Evolutionary conservation across 2,888 invertebrate genomes (phyloP).

Genomic region (Gortyna flavago): DNA sequence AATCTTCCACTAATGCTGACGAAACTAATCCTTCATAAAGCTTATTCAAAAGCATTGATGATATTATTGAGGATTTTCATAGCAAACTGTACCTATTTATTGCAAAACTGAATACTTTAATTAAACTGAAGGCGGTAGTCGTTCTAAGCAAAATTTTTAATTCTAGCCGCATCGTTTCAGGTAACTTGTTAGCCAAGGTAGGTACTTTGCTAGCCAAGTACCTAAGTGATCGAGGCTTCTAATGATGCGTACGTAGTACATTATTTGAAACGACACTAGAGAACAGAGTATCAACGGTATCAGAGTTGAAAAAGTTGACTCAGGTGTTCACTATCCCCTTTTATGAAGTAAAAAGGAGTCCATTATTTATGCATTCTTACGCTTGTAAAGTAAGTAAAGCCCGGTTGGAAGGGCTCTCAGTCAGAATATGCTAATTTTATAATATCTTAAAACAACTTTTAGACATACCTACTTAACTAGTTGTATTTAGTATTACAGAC

Average conservation of each 20-base stretch:
- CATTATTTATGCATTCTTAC: constrained; percentile 42
- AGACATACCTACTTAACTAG: background rate
- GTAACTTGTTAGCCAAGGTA: too few relatives aligned
- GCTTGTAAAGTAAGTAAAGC: constrained; percentile 18
- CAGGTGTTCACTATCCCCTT: constrained; percentile 21
- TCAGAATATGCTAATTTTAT: constrained; percentile 32
- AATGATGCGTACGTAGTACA: background rate
- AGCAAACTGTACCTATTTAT: background rate
- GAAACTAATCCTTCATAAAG: background rate
- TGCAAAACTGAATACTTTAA: constrained; percentile 2
- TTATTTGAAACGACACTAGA: background rate
- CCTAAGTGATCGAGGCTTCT: constrained; percentile 13
- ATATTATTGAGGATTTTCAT: background rate
- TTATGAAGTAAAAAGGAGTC: constrained; percentile 2
- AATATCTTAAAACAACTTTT: background rate
- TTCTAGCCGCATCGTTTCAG: background rate
- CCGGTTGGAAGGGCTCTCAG: constrained; percentile 12
- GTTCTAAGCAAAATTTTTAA: background rate
- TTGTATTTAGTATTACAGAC: background rate
- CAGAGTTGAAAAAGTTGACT: constrained; percentile 14
- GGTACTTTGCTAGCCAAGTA: background rate
- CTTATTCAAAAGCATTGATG: background rate
- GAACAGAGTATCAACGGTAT: background rate
- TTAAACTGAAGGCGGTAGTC: background rate
- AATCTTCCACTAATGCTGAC: constrained; percentile 22